Evolutionary conservation across 2,797 vertebrate genomes (phyloP).

Genomic region (Myiotriccus ornatus): DNA sequence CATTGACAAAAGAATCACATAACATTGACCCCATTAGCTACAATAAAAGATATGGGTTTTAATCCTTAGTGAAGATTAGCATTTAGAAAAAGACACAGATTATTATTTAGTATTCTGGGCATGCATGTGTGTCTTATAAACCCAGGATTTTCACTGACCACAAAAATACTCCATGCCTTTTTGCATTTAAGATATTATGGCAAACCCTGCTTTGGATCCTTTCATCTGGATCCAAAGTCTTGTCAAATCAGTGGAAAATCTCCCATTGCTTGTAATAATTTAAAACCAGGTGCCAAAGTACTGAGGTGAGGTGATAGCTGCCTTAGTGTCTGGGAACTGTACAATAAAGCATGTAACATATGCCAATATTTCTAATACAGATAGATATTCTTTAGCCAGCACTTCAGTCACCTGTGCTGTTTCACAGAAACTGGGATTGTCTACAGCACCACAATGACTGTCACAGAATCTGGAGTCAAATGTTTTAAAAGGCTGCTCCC

Average conservation of each 20-base stretch:
- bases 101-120: not conserved
- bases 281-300: not conserved
- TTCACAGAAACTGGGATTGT: not conserved
- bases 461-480: not conserved
- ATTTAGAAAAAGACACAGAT: not conserved
- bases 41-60: not conserved
- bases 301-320: not conserved
- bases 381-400: not conserved
- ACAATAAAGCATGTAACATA: fast-evolving
- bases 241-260: not conserved
- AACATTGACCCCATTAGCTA: not conserved
- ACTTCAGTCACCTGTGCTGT: not conserved
- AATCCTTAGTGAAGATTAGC: not conserved
- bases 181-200: not conserved
- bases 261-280: not conserved
- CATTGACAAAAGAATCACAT: not conserved
- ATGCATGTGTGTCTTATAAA: not conserved
- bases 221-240: not conserved
- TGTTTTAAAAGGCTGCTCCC: not conserved
- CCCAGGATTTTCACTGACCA: not conserved
- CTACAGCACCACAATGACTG: not conserved
- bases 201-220: not conserved
- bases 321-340: not conserved
- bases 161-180: not conserved
- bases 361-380: not conserved